Percentiles rank a stretch among this genome's conserved stretches.
Conservation (phyloP, 1,140 invertebrate genomes). For the Triops cancriformis region DNA sequence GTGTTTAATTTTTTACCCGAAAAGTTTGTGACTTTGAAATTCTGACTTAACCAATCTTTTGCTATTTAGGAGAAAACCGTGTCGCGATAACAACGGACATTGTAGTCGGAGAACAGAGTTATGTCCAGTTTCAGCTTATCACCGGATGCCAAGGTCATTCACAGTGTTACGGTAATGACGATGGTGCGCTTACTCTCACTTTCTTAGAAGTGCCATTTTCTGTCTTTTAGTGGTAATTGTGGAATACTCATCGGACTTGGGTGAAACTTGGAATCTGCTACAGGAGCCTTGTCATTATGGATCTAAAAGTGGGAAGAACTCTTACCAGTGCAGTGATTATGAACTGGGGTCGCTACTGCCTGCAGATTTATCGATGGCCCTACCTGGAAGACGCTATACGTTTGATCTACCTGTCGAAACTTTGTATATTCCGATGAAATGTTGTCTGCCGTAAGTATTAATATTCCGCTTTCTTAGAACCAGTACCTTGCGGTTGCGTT, state of each 20-base stretch:
- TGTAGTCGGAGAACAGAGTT: slow-evolving; percentile 36
- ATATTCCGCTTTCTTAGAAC: slow-evolving; percentile 20
- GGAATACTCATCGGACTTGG: slow-evolving; percentile 31
- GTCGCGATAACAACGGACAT: slow-evolving; percentile 44
- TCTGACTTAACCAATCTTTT: slow-evolving; percentile 19
- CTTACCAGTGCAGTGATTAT: not conserved
- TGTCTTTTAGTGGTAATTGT: slow-evolving; percentile 28
- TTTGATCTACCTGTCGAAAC: slow-evolving; percentile 21
- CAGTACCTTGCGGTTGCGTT: slow-evolving; percentile 31
- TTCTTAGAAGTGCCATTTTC: not conserved
- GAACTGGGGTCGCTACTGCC: not conserved
- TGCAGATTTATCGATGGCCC: not conserved
- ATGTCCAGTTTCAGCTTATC: slow-evolving; percentile 40
- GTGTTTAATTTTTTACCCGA: too few species aligned
- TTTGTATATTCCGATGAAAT: not conserved
- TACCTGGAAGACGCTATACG: not conserved
- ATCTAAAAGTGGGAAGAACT: not conserved
- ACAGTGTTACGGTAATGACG: slow-evolving; percentile 38
- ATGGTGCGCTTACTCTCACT: not conserved
- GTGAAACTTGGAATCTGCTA: slow-evolving; percentile 28
- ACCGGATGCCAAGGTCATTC: slow-evolving; percentile 38
- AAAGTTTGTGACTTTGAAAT: too few species aligned
- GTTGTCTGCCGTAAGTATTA: not conserved
- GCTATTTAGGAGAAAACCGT: slow-evolving; percentile 34
- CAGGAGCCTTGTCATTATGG: slow-evolving; percentile 16